Base-by-base conservation (phyloP, 1,140 invertebrate genomes). In the Euschistus heros region DNA sequence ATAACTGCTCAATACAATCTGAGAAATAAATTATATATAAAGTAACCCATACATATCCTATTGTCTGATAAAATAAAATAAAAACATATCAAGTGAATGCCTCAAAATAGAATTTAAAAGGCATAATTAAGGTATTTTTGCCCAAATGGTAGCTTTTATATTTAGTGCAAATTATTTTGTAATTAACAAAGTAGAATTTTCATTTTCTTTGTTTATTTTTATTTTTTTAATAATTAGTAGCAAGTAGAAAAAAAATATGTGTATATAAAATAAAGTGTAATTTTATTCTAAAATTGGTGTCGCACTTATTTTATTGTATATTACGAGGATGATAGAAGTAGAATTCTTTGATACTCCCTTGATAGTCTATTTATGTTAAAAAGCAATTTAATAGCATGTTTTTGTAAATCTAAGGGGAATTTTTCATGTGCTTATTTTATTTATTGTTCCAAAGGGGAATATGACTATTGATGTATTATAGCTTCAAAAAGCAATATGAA, bases 241-340 rank as follows among this genome's bases (percentile, higher is more conserved):
- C n/a, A 50, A 5, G 54, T 57, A 57, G 54, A 27, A 22, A 17
- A 24, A 20, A 57, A 24, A 22, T 4, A 57, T 57, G n/a, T 57
- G 54, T 57, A 57, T 26, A 57, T 57, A 57, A 57, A 26, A 50
- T 50, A 20, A 50, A 50, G 47, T 50, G 47, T 50, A 50, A 22
- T 57, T 57, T 57, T 57, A 57, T 24, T 57, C 18, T 57, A 57
- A 57, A 57, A 57, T 57, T 57, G 54, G 24, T 57, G 54, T 57
- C 24, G 54, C 54, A 57, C 54, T 57, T 24, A 17, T 57, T 26
- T 57, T 26, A 24, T 6, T 57, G 24, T 24, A 57, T 57, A 26
- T 24, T 26, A 24, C 15, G 24, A 26, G 24, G 24, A 57, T 26
- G 10, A 24, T 50, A 50, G 47, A 17, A 24, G 18, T 57, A 24